phyloP scores from a whole-genome alignment of 2,797 vertebrate species.

The Parauchenoglanis punctatus region DNA sequence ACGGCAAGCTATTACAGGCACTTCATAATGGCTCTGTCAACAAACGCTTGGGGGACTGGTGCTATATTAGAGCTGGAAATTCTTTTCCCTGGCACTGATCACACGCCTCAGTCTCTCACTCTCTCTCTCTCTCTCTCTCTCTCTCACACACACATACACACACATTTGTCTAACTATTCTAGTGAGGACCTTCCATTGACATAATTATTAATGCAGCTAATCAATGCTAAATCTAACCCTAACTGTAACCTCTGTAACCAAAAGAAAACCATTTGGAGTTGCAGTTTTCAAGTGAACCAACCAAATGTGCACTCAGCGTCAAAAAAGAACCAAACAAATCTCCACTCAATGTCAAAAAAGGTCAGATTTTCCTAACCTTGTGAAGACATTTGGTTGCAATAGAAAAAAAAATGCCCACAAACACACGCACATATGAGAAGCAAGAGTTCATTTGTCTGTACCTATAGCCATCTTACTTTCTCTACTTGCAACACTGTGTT shows the following conservation, averaged over 20 bases:
- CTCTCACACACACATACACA: neutral
- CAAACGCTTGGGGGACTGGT: slow-evolving; percentile 63
- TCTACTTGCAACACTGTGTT: neutral
- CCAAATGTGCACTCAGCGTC: neutral
- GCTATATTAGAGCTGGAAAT: slow-evolving; percentile 32
- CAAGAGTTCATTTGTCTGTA: neutral
- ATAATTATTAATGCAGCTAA: slow-evolving; percentile 1
- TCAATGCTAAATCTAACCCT: neutral
- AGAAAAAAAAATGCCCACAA: neutral
- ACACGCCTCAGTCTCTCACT: neutral
- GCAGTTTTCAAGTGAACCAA: neutral
- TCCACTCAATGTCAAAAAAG: no score
- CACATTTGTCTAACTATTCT: no score
- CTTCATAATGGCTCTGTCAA: slow-evolving; percentile 71
- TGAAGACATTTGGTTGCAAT: neutral
- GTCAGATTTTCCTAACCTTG: neutral
- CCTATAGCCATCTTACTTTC: neutral
- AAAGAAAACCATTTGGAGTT: neutral
- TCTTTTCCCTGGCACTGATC: slow-evolving; percentile 31
- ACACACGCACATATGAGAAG: neutral
- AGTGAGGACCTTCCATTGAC: neutral
- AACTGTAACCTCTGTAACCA: neutral
- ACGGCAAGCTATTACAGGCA: slow-evolving; percentile 74
- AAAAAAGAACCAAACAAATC: neutral
- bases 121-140: neutral